These are phyloP conservation scores for Ganaspis brasiliensis DNA, from an alignment of 2,888 invertebrate species.

Conservation along the genomic window DNA sequence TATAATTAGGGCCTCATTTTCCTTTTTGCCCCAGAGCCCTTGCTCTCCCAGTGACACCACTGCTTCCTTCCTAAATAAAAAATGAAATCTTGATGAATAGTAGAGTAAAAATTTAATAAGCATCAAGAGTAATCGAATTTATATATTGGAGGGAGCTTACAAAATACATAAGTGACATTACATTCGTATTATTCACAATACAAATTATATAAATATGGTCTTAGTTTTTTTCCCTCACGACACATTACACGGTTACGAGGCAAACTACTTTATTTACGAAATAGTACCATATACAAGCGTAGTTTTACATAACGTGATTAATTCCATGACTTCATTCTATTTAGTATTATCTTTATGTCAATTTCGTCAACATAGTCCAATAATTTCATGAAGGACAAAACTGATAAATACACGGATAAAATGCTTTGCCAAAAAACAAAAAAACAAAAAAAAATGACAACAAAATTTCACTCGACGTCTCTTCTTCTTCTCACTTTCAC, in stretches of 20 bases:
- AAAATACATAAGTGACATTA: constrained; percentile 71
- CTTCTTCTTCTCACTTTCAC: constrained; percentile 11
- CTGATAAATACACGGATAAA: constrained; percentile 12
- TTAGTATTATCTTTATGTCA: constrained; percentile 26
- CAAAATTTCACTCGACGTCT: constrained; percentile 15
- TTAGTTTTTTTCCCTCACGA: constrained; percentile 59
- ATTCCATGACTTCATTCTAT: constrained; percentile 45
- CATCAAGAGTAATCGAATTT: constrained; percentile 57
- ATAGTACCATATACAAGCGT: constrained; percentile 77
- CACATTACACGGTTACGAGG: constrained; percentile 71
- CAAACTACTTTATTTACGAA: constrained; percentile 78
- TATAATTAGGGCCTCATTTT: too few relatives aligned
- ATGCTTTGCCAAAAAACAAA: constrained; percentile 2
- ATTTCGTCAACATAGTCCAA: constrained; percentile 32
- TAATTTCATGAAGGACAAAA: constrained; percentile 9
- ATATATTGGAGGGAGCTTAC: constrained; percentile 69
- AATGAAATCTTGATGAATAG: too few relatives aligned
- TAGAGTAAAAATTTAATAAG: not conserved
- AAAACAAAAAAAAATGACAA: too few relatives aligned
- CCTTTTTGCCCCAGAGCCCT: too few relatives aligned
- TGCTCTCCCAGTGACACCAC: too few relatives aligned
- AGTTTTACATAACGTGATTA: constrained; percentile 69
- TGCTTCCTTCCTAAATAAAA: too few relatives aligned
- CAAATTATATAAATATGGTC: constrained; percentile 62
- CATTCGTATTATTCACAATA: constrained; percentile 68